Evolutionary conservation across 2,888 invertebrate genomes (phyloP).

Genomic region (Melinaea marsaeus): DNA sequence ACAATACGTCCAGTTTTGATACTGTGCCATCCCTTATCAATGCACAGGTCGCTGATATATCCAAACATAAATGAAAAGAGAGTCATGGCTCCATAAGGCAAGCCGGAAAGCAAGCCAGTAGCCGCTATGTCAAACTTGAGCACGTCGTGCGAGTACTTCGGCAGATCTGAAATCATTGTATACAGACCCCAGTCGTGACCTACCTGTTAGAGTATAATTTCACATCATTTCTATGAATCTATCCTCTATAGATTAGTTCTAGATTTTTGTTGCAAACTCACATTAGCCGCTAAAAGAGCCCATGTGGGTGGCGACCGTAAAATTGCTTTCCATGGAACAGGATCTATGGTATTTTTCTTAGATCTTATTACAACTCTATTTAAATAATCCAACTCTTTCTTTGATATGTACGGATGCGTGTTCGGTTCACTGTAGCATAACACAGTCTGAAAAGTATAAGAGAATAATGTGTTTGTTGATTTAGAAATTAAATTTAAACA

Average conservation of each 20-base stretch:
- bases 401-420: slow-evolving; percentile 54
- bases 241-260: background rate
- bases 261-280: slow-evolving; percentile 35
- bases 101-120: slow-evolving; percentile 72
- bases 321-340: slow-evolving; percentile 80
- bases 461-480: background rate
- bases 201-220: slow-evolving; percentile 45
- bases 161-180: slow-evolving; percentile 78
- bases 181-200: slow-evolving; percentile 79
- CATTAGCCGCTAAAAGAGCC: slow-evolving; percentile 79
- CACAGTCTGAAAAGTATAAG: slow-evolving; percentile 30
- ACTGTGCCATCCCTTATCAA: slow-evolving; percentile 41
- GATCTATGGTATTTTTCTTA: slow-evolving; percentile 48
- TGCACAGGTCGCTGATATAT: slow-evolving; percentile 63
- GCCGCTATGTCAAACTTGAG: slow-evolving; percentile 72
- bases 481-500: background rate
- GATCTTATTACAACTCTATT: slow-evolving; percentile 60
- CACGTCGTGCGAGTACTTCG: slow-evolving; percentile 76
- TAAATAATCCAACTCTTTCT: slow-evolving; percentile 52
- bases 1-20: slow-evolving; percentile 52
- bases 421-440: slow-evolving; percentile 50
- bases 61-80: slow-evolving; percentile 62
- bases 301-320: slow-evolving; percentile 78
- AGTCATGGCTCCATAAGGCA: slow-evolving; percentile 78
- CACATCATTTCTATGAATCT: background rate